Conservation (phyloP, 2,797 vertebrate genomes). For the Helicolenus hilgendorfi region DNA sequence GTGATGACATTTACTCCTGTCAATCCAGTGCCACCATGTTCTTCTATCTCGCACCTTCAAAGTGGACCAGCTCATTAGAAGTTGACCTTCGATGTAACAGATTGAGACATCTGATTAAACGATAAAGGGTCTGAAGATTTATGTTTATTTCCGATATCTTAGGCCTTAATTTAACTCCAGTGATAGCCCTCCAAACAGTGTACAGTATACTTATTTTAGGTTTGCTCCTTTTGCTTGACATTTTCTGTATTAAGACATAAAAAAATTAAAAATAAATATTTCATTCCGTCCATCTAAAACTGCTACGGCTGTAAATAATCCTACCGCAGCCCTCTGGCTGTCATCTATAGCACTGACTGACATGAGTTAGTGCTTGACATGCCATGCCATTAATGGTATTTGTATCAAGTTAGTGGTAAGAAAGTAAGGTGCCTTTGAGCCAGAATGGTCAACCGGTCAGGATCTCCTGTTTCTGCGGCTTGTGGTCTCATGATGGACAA, state of each 20-base stretch:
- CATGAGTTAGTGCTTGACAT: slow-evolving; percentile 44
- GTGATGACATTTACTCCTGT: background rate
- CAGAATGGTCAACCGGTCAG: background rate
- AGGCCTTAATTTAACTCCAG: background rate
- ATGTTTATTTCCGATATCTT: background rate
- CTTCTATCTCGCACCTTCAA: slow-evolving; percentile 5
- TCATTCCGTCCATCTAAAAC: background rate
- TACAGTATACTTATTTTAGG: background rate
- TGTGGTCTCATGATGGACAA: background rate
- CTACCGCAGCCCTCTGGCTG: background rate
- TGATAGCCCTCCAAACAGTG: background rate
- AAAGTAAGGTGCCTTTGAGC: slow-evolving; percentile 3
- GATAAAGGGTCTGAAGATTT: background rate
- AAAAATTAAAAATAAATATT: background rate
- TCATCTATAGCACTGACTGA: slow-evolving; percentile 37
- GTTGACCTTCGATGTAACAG: background rate
- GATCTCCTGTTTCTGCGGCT: slow-evolving; percentile 56
- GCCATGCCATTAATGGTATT: slow-evolving; percentile 56
- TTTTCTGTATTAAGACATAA: slow-evolving; percentile 22
- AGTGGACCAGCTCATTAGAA: slow-evolving; percentile 4
- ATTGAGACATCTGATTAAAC: background rate
- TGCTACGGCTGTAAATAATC: slow-evolving; percentile 46
- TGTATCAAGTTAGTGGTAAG: slow-evolving; percentile 44
- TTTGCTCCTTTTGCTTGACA: background rate
- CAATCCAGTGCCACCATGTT: background rate